Conservation (phyloP, 2,797 vertebrate species). For the Enteromius fasciolatus region DNA sequence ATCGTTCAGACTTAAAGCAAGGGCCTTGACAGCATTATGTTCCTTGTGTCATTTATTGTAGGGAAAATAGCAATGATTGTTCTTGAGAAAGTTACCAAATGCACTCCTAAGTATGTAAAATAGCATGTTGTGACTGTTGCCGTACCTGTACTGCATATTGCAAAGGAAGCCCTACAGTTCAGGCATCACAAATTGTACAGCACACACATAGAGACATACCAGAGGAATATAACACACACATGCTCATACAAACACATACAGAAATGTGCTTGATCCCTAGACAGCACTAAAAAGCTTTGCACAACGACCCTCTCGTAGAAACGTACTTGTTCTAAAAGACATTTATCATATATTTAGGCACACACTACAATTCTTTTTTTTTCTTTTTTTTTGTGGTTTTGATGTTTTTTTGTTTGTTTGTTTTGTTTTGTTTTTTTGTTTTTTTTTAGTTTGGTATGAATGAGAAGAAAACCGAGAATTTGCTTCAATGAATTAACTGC, state of each 20-base stretch:
- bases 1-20: background rate
- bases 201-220: constrained; percentile 77
- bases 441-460: constrained; percentile 75
- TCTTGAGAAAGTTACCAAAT: constrained; percentile 56
- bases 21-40: constrained; percentile 27
- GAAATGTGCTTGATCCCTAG: constrained; percentile 67
- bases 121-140: constrained; percentile 31
- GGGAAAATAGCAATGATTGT: constrained; percentile 53
- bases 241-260: constrained; percentile 72
- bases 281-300: constrained; percentile 75
- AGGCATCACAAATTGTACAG: constrained; percentile 65
- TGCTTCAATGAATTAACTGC: constrained; percentile 69
- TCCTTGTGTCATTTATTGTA: constrained; percentile 22
- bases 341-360: constrained; percentile 69
- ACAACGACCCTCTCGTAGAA: constrained; percentile 74
- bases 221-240: constrained; percentile 72
- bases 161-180: constrained; percentile 85
- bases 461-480: constrained; percentile 67
- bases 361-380: constrained; percentile 65
- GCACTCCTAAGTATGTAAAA: constrained; percentile 47
- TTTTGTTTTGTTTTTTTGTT: constrained; percentile 59
- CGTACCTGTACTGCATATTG: constrained; percentile 84
- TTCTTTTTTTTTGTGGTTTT: constrained; percentile 56
- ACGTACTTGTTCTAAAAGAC: constrained; percentile 73
- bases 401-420: constrained; percentile 61